Conservation (phyloP, 2,797 vertebrate species). For the Petrocephalus schoutedeni region DNA sequence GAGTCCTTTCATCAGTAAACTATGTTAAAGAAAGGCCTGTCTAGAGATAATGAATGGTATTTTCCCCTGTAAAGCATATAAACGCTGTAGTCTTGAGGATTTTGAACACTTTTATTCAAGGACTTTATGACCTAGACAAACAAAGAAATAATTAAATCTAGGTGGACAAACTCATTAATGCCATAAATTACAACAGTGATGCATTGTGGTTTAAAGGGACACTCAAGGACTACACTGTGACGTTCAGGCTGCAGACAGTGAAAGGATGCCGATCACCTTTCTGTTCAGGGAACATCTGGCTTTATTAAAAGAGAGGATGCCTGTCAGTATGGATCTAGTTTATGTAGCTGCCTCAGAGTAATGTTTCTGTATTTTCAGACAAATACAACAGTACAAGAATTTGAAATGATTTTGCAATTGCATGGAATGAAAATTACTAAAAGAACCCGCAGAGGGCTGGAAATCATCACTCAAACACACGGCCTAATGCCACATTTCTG, state of each 20-base stretch:
- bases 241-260: not conserved
- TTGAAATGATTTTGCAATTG: not conserved
- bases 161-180: slow-evolving; percentile 6
- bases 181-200: slow-evolving; percentile 9
- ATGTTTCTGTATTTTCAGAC: not conserved
- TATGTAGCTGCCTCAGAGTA: not conserved
- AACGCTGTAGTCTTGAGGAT: not conserved
- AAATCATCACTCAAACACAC: not conserved
- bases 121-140: not conserved
- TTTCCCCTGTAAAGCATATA: not conserved
- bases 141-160: slow-evolving; percentile 2
- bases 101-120: not conserved
- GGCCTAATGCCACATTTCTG: not conserved
- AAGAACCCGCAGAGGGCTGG: not conserved
- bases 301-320: not conserved
- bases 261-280: not conserved
- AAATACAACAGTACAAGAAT: not conserved
- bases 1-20: not conserved
- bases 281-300: not conserved
- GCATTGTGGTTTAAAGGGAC: slow-evolving; percentile 2
- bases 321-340: not conserved
- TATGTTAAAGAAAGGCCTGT: not conserved
- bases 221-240: not conserved
- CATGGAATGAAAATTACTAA: slow-evolving; percentile 3
- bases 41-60: not conserved